phyloP scores from a whole-genome alignment of 2,113 vertebrate genomes.

The Apeltes quadracus region DNA sequence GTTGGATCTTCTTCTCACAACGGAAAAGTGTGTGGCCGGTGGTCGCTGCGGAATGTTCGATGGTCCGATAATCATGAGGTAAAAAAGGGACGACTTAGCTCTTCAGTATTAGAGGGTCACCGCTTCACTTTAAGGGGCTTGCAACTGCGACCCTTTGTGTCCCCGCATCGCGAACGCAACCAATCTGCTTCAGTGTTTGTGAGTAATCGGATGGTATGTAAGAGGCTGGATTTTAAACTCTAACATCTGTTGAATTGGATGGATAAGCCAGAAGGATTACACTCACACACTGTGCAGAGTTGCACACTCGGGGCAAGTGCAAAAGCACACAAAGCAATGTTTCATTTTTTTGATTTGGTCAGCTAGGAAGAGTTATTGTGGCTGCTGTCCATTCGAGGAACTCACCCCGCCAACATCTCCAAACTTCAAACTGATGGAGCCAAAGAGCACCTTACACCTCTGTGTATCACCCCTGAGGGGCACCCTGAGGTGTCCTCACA shows the following conservation, averaged over 20 bases:
- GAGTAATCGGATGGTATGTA: slow-evolving; percentile 40
- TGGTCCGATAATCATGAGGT: background rate
- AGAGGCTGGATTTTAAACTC: slow-evolving; percentile 46
- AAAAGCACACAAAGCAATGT: background rate
- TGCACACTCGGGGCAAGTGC: slow-evolving; percentile 3
- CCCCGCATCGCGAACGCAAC: background rate
- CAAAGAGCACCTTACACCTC: slow-evolving; percentile 41
- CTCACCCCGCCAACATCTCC: slow-evolving; percentile 10
- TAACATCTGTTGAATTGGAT: slow-evolving; percentile 58
- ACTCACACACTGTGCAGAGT: slow-evolving; percentile 7
- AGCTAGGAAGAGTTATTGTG: background rate
- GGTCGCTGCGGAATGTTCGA: background rate
- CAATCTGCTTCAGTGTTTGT: slow-evolving; percentile 18
- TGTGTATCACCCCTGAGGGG: slow-evolving; percentile 38
- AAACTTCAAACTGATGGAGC: slow-evolving; percentile 20
- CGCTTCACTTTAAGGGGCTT: background rate
- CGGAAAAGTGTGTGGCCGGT: background rate
- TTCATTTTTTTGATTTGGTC: slow-evolving; percentile 16
- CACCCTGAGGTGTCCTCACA: slow-evolving; percentile 47
- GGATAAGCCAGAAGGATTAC: slow-evolving; percentile 42
- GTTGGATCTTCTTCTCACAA: slow-evolving; percentile 3
- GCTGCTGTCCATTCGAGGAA: slow-evolving; percentile 9
- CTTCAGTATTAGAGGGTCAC: background rate
- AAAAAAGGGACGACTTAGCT: background rate
- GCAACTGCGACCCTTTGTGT: background rate